phyloP scores from a whole-genome alignment of 2,113 vertebrate genomes.

The Cygnus buccinator region DNA sequence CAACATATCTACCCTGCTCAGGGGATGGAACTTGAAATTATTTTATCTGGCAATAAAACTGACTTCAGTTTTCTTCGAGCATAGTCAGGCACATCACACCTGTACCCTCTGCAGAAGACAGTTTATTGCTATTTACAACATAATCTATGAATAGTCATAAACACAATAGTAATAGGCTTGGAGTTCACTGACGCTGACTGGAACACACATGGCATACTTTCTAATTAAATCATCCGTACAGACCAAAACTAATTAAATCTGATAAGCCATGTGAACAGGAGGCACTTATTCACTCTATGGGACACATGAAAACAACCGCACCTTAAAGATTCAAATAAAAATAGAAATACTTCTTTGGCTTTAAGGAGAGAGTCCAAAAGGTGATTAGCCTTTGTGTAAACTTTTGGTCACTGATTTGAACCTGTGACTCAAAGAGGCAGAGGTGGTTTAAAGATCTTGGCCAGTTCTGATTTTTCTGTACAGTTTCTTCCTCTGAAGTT shows the following conservation, averaged over 20 bases:
- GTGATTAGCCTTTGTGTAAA: background rate
- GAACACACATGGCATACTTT: background rate
- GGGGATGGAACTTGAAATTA: background rate
- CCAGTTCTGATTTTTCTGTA: background rate
- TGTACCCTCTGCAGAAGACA: background rate
- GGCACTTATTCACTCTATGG: background rate
- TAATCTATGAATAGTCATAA: background rate
- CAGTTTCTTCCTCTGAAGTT: background rate
- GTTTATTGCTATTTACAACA: background rate
- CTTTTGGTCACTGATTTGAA: background rate
- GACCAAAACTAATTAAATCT: background rate
- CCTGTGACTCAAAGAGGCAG: background rate
- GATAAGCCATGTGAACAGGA: background rate
- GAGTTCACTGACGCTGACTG: background rate
- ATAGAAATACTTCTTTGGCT: background rate
- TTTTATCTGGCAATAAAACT: background rate
- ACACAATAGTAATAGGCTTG: background rate
- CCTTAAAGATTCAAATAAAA: background rate
- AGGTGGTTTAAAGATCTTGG: background rate
- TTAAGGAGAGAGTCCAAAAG: background rate
- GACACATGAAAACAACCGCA: background rate
- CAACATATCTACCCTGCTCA: background rate
- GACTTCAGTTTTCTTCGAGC: background rate
- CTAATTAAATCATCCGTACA: background rate
- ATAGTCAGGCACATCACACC: background rate